phyloP scores from a whole-genome alignment of 2,888 invertebrate genomes.

The Ormyrus thymus region DNA sequence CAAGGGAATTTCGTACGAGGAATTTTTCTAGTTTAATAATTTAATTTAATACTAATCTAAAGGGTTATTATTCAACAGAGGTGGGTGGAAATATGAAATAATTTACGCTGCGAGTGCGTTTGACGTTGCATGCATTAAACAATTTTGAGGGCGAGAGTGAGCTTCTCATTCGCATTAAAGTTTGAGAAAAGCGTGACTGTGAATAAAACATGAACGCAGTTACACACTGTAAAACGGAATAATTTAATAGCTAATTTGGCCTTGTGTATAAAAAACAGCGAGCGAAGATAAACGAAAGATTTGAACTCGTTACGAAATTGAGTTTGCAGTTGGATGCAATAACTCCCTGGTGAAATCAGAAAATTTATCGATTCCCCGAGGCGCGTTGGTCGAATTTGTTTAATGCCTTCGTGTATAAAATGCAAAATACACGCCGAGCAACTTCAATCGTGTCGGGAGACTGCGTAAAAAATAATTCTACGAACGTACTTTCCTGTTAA shows the following conservation, averaged over 20 bases:
- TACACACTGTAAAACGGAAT: too few species aligned
- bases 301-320: constrained; percentile 39
- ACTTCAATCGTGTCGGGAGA: constrained; percentile 2
- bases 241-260: background rate
- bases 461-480: constrained; percentile 4
- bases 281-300: constrained; percentile 36
- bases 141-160: too few species aligned
- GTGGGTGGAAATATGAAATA: too few species aligned
- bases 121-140: too few species aligned
- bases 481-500: background rate
- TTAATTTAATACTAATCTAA: too few species aligned
- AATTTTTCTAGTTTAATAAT: too few species aligned
- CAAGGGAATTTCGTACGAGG: too few species aligned
- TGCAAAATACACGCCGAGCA: constrained; percentile 12
- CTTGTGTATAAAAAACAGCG: background rate
- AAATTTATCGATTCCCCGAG: constrained; percentile 49
- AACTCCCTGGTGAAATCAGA: constrained; percentile 40
- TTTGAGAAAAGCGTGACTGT: too few species aligned
- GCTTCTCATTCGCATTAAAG: too few species aligned
- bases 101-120: too few species aligned
- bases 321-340: constrained; percentile 33
- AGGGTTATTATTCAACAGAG: too few species aligned
- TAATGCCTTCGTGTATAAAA: constrained; percentile 38
- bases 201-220: too few species aligned
- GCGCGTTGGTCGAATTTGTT: constrained; percentile 45